Evolutionary conservation across 2,888 invertebrate genomes (phyloP).

Genomic region (Neoascia interrupta): DNA sequence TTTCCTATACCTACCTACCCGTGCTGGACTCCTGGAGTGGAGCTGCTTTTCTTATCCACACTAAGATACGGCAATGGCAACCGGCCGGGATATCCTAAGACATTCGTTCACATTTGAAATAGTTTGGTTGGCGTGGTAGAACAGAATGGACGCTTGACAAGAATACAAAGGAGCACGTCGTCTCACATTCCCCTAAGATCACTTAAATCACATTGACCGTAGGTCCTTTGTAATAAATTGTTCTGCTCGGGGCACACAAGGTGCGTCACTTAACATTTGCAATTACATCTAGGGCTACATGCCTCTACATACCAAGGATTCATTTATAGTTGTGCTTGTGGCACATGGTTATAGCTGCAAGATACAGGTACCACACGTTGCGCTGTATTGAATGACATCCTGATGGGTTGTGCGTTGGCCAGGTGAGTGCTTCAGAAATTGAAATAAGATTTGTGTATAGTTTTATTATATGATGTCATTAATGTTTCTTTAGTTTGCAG

Average conservation of each 20-base stretch:
- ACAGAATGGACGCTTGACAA: slow-evolving; percentile 15
- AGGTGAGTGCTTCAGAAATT: no score
- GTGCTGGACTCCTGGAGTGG: no score
- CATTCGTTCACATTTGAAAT: slow-evolving; percentile 28
- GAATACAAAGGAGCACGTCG: neutral
- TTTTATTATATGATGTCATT: no score
- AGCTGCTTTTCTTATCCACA: neutral
- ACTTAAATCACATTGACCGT: slow-evolving; percentile 50
- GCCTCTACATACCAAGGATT: no score
- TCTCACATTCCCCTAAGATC: slow-evolving; percentile 31
- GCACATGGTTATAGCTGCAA: no score
- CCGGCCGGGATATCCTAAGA: slow-evolving; percentile 7
- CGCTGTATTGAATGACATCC: no score
- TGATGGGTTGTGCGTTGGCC: no score
- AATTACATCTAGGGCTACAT: neutral
- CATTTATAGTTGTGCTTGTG: no score
- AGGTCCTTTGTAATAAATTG: slow-evolving; percentile 53
- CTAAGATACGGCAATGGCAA: slow-evolving; percentile 6
- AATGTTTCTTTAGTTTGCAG: no score
- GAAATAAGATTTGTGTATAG: no score
- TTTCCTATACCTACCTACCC: slow-evolving; percentile 21
- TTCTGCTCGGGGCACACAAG: slow-evolving; percentile 27
- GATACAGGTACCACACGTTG: no score
- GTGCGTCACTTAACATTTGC: slow-evolving; percentile 19
- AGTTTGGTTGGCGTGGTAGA: slow-evolving; percentile 10